Conservation (phyloP, 2,797 vertebrate genomes). For the Myotis planiceps region DNA sequence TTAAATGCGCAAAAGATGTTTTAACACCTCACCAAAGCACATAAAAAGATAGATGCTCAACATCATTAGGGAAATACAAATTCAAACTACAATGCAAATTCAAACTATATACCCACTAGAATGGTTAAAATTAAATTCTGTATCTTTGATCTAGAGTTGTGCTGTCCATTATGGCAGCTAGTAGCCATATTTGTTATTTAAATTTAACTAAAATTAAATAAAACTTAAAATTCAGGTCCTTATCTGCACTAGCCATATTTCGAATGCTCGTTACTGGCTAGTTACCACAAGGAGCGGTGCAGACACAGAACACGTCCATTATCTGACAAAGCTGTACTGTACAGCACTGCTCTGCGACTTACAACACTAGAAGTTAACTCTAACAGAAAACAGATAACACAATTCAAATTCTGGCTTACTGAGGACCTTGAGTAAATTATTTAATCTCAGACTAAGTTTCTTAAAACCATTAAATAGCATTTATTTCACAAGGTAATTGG, state of each 20-base stretch:
- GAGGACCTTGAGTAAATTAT: background rate
- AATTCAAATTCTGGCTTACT: background rate
- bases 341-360: background rate
- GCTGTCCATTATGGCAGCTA: background rate
- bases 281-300: background rate
- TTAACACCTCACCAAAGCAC: background rate
- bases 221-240: background rate
- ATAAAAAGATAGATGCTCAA: background rate
- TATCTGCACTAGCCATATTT: background rate
- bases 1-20: background rate
- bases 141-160: background rate
- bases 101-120: background rate
- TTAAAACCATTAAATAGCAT: slow-evolving; percentile 6
- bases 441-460: background rate
- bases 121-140: background rate
- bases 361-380: background rate
- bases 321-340: background rate
- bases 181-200: no score
- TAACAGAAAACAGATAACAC: background rate
- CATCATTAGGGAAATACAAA: background rate
- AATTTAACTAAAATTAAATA: background rate
- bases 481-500: background rate
- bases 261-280: background rate
- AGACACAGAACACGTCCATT: background rate
- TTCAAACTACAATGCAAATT: background rate